Evolutionary conservation across 2,888 invertebrate species (phyloP), one percentile per base, ranked within the genome.

Genomic region (Sussaba pulchella): DNA sequence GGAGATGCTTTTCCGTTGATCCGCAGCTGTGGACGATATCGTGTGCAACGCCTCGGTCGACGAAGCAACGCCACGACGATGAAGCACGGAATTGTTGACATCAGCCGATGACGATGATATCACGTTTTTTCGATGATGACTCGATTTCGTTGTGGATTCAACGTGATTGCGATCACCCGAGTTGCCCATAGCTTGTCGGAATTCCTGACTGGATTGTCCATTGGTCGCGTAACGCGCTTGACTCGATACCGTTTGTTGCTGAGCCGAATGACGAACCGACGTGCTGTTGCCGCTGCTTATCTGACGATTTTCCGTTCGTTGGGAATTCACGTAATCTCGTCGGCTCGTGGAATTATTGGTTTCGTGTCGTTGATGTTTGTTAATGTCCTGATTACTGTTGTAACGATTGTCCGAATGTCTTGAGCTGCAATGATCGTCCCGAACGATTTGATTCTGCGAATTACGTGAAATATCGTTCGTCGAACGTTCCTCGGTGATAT

Each of bases 1-100:
- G 24, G 95, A 95, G 78, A 97, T 96, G 77, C 97, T 97, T 90
- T 96, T 96, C 66, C 96, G 94, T 91, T 96, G 96, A 82, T 96
- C 96, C 24, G 96, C 95, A 17, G 96, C 97, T 0, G 96, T 95
- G 0, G 96, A 94, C 0, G 93, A 93, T 9, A 95, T 95, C 0
- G 95, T 95, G 88, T 96, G 96, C 4, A 95, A 93, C 1, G 96
- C 95, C 92, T 96, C 96, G n/a, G 94, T 95, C 0, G 95, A 94
- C 0, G 95, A 94, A 1, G 95, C 93, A 10, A 94, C 92, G 17
- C 95, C 95, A 88, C 96, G 96, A 50, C 97, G 94, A 90, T 97
- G 96, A 41, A 97, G 93, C 54, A 97, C 96, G 50, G 96, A 94
- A 88, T 97, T 97, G 64, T 94, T 94, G 2, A 96, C 94, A 85